Base-by-base conservation (phyloP, 2,113 vertebrate species). In the Triplophysa tibetana region DNA sequence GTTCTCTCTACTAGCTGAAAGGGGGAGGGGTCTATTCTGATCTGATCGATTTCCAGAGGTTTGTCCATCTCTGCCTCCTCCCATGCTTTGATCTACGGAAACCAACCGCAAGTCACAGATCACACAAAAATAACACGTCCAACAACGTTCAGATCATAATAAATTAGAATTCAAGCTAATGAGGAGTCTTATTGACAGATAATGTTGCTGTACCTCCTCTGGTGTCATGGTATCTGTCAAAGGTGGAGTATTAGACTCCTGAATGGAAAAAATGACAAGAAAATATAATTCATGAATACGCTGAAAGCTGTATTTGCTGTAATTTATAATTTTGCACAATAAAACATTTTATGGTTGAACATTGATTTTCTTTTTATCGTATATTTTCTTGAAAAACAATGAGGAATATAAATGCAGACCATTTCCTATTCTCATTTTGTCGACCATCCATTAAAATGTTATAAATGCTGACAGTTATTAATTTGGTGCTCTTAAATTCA, bases 1-100 rank as follows among this genome's bases (percentile, higher is more conserved):
- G 97, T 98, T 88, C 96, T 94, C 90, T 98, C 96, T 75, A 98
- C 97, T 83, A 98, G 90, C 85, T 98, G 97, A 88, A 98, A 98
- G 64, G 97, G 96, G 2, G 96, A 96, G 10, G 95, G 95, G 82
- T 98, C 97, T 1, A 98, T 93, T 4, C 91, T 93, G 80, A 97
- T 97, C 89, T 91, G 93, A 72, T 96, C 95, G 13, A 98, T 94
- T 75, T 95, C 95, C 70, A 97, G 94, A 0, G 90, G 90, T 85
- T 94, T 93, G 85, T 93, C 87, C 84, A 95, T 92, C 90, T 98
- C 95, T 3, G 88, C 92, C 84, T 93, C 94, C 80, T 97, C 96
- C 97, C 97, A 98, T 77, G 92, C 94, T 89, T 92, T 94, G 78
- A 97, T 93, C 97, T 98, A 92, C 63, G 61, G 67, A 50, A 64